Evolutionary conservation across 2,888 invertebrate genomes (phyloP).

Genomic region (Cheilosia urbana): DNA sequence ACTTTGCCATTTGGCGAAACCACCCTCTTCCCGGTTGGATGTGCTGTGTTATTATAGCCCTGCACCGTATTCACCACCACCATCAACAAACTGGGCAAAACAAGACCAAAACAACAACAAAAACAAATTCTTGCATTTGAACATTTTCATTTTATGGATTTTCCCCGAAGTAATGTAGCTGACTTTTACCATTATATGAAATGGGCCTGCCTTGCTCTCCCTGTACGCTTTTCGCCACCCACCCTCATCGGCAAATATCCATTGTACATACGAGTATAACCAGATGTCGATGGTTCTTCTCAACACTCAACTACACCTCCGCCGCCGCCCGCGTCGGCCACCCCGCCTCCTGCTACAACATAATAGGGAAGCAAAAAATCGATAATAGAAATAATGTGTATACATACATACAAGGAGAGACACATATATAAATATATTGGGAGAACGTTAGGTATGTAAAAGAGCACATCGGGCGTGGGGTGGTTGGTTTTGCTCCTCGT

Average conservation of each 20-base stretch:
- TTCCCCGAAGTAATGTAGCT: conserved; percentile 71
- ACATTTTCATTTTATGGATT: conserved; percentile 71
- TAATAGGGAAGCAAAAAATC: conserved; percentile 62
- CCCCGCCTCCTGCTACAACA: conserved; percentile 25
- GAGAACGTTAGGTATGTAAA: conserved; percentile 1
- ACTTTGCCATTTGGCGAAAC: conserved; percentile 66
- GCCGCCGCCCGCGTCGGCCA: background rate
- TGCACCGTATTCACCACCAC: conserved; percentile 14
- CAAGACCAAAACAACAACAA: conserved; percentile 29
- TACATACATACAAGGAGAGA: conserved; percentile 27
- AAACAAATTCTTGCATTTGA: conserved; percentile 59
- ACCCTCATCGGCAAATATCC: conserved; percentile 50
- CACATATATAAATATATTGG: background rate
- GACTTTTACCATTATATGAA: conserved; percentile 72
- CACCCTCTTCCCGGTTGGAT: conserved; percentile 28
- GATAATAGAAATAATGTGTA: conserved; percentile 50
- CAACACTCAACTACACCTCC: conserved; percentile 47
- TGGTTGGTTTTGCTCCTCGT: conserved; percentile 38
- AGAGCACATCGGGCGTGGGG: conserved; percentile 41
- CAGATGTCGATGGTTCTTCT: conserved; percentile 70
- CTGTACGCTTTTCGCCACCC: background rate
- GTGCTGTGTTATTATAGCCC: background rate
- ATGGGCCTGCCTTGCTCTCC: conserved; percentile 38
- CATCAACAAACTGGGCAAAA: conserved; percentile 6
- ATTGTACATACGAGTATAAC: conserved; percentile 28